Evolutionary conservation across 2,888 invertebrate species (phyloP).

Genomic region (Brachypalpus laphriformis): DNA sequence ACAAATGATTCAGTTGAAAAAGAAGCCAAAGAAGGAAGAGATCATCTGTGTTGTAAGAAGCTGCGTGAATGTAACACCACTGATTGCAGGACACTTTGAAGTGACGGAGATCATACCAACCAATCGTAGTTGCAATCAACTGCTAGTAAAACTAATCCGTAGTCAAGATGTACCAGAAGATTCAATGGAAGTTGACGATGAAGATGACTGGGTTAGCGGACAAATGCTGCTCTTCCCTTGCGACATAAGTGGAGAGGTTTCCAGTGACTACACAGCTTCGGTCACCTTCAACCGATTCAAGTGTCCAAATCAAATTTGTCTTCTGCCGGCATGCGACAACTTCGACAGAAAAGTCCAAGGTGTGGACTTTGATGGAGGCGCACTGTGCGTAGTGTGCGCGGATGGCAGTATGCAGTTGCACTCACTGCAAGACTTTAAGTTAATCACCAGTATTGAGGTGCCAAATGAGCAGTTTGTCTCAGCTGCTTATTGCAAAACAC

Average conservation of each 20-base stretch:
- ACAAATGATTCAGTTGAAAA: conserved; percentile 66
- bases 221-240: conserved; percentile 80
- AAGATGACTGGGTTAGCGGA: conserved; percentile 77
- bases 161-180: conserved; percentile 64
- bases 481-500: conserved; percentile 93
- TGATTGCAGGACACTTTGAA: conserved; percentile 77
- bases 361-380: conserved; percentile 83
- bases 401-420: conserved; percentile 90
- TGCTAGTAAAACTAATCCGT: conserved; percentile 84
- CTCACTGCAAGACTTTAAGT: conserved; percentile 88
- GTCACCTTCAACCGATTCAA: conserved; percentile 86
- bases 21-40: conserved; percentile 78
- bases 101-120: conserved; percentile 87
- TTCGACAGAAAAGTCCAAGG: conserved; percentile 79
- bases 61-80: conserved; percentile 79
- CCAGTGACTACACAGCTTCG: conserved; percentile 81
- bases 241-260: conserved; percentile 76
- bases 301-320: conserved; percentile 88
- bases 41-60: conserved; percentile 79
- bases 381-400: conserved; percentile 89
- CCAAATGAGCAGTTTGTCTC: conserved; percentile 90
- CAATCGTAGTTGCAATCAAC: conserved; percentile 86
- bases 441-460: conserved; percentile 87
- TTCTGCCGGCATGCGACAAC: conserved; percentile 85
- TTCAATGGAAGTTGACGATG: conserved; percentile 65